These are phyloP conservation scores for Cebidichthys violaceus DNA, from an alignment of 2,113 vertebrate species.

Conservation along the genomic window DNA sequence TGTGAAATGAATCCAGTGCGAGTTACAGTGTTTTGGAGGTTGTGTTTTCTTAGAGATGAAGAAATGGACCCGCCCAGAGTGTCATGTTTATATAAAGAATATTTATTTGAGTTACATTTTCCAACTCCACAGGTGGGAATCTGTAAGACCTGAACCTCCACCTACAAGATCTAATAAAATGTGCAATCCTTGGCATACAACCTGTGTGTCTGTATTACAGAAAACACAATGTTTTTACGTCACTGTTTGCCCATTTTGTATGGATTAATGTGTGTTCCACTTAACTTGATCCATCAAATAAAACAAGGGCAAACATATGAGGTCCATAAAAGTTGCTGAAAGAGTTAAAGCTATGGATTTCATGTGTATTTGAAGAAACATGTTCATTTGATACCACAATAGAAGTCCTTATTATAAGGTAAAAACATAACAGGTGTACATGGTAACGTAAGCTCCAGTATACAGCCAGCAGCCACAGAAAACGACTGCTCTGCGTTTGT, in stretches of 20 bases:
- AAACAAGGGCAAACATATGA: slow-evolving; percentile 2
- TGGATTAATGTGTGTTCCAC: slow-evolving; percentile 3
- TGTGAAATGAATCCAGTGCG: slow-evolving; percentile 73
- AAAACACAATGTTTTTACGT: slow-evolving; percentile 24
- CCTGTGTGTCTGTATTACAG: slow-evolving; percentile 11
- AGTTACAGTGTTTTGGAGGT: slow-evolving; percentile 63
- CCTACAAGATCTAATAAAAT: slow-evolving; percentile 42
- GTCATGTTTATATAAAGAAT: slow-evolving; percentile 61
- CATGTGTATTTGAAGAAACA: slow-evolving; percentile 8
- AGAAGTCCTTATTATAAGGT: neutral
- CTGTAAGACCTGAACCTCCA: slow-evolving; percentile 36
- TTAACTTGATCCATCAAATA: slow-evolving; percentile 29
- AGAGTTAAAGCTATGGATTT: neutral
- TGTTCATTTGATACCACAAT: neutral
- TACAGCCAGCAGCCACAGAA: neutral
- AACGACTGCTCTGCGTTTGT: neutral
- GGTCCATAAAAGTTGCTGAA: neutral
- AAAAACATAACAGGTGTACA: neutral
- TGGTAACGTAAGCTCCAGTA: neutral
- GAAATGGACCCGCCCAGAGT: slow-evolving; percentile 59
- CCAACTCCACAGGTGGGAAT: slow-evolving; percentile 64
- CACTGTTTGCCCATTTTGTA: neutral
- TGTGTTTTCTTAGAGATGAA: slow-evolving; percentile 72
- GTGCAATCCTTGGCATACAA: slow-evolving; percentile 17
- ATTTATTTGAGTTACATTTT: slow-evolving; percentile 71